Percentiles rank a stretch among this genome's conserved stretches.
Conservation (phyloP, 2,797 vertebrate genomes). For the Sebastes reedi region DNA sequence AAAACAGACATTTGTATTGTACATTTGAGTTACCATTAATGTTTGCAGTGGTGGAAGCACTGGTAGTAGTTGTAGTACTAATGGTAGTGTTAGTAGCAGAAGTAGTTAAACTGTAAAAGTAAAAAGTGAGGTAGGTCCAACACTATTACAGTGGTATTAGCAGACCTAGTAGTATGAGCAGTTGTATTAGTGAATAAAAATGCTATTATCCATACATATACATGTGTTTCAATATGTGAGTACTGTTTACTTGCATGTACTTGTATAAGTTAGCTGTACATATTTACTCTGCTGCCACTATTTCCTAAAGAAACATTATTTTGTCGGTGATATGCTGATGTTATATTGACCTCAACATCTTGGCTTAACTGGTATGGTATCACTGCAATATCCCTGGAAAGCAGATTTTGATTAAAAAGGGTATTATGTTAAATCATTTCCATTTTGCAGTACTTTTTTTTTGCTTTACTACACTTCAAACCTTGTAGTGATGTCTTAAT, state of each 20-base stretch:
- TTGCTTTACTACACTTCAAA: not conserved
- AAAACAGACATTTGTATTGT: not conserved
- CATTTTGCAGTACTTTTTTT: not conserved
- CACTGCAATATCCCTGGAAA: not conserved
- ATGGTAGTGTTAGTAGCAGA: not conserved
- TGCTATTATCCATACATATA: not conserved
- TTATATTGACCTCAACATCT: not conserved
- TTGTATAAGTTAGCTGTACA: not conserved
- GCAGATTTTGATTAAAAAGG: not conserved
- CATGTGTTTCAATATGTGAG: not conserved
- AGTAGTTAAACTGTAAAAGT: not conserved
- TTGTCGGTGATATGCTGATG: not conserved
- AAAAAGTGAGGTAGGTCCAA: not conserved
- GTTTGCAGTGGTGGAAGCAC: not conserved
- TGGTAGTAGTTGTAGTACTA: not conserved
- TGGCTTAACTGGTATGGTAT: not conserved
- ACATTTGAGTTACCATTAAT: not conserved
- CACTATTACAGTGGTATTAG: not conserved
- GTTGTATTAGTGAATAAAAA: not conserved
- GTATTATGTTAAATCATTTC: not conserved
- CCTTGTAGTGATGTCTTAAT: not conserved
- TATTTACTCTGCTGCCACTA: not conserved
- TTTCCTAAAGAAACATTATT: not conserved
- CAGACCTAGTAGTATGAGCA: not conserved
- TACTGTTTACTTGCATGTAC: not conserved